Percentiles rank a stretch among this genome's conserved stretches.
Evolutionary conservation across 1,140 invertebrate species (phyloP).

Genomic region (Eriosoma lanigerum): DNA sequence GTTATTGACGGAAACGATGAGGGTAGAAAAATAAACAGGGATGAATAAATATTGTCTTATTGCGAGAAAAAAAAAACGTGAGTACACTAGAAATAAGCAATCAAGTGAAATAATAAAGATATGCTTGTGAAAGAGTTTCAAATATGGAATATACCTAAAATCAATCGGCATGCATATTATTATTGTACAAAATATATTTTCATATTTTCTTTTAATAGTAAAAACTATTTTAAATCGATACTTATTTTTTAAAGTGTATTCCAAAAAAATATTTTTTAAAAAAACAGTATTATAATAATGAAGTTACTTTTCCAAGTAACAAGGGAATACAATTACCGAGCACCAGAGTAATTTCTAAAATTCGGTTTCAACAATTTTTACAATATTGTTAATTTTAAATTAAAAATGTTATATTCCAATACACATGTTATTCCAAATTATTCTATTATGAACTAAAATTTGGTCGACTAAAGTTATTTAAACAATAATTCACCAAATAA

Average conservation of each 20-base stretch:
- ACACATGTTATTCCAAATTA: too few species aligned
- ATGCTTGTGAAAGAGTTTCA: neutral
- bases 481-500: conserved; percentile 2
- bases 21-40: neutral
- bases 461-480: neutral
- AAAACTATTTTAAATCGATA: too few species aligned
- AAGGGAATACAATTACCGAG: too few species aligned
- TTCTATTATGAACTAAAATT: neutral
- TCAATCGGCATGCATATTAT: neutral
- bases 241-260: too few species aligned
- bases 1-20: neutral
- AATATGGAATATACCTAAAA: neutral
- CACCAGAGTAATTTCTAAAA: too few species aligned
- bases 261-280: too few species aligned
- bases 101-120: neutral
- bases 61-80: neutral
- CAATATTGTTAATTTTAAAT: too few species aligned
- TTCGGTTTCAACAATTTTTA: too few species aligned
- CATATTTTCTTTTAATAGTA: neutral
- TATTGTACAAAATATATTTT: neutral
- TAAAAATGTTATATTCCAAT: too few species aligned
- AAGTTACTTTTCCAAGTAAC: too few species aligned
- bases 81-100: conserved; percentile 2
- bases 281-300: too few species aligned
- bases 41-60: neutral